These are phyloP conservation scores for Brotula barbata DNA, from an alignment of 2,797 vertebrate genomes.

Conservation along the genomic window DNA sequence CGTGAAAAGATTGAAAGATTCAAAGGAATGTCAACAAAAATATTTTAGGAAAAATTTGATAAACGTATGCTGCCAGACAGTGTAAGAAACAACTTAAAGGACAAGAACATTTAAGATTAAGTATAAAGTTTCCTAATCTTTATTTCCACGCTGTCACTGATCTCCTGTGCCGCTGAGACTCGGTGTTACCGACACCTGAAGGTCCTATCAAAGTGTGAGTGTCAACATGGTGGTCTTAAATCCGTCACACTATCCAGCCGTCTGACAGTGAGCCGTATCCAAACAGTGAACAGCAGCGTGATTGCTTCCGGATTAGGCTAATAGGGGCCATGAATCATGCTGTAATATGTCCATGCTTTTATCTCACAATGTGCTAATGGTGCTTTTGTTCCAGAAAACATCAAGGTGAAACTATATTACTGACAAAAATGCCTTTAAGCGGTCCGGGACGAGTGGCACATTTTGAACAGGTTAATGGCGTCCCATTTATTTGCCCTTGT, in stretches of 20 bases:
- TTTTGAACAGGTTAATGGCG: not conserved
- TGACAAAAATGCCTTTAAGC: not conserved
- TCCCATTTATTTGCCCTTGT: not conserved
- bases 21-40: not conserved
- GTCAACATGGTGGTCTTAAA: conserved; percentile 14
- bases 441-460: not conserved
- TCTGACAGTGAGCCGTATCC: conserved; percentile 16
- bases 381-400: conserved; percentile 4
- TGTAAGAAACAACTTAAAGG: no score
- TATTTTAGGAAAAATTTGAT: no score
- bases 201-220: no score
- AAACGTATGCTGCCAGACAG: no score
- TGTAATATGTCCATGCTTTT: not conserved
- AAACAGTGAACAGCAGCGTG: conserved; percentile 16
- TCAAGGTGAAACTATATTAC: conserved; percentile 5
- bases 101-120: no score
- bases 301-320: conserved; percentile 21
- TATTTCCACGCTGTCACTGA: no score
- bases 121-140: no score
- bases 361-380: conserved; percentile 1
- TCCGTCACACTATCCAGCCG: conserved; percentile 13
- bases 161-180: no score
- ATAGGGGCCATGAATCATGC: conserved; percentile 9
- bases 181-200: no score
- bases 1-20: not conserved